Conservation (phyloP, 2,113 vertebrate species). For the Anseranas semipalmata region DNA sequence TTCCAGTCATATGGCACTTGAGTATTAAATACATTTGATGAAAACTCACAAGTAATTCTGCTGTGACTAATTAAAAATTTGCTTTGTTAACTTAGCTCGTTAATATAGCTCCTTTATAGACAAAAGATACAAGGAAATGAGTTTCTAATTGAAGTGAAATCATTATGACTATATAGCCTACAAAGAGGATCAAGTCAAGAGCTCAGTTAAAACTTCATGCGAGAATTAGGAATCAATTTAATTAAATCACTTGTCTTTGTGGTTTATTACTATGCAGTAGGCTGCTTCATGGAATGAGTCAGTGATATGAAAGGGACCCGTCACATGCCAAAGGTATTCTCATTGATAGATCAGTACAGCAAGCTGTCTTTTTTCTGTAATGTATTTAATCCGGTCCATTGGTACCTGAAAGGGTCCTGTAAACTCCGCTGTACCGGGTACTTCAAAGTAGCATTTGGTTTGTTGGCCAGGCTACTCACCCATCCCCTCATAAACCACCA, state of each 20-base stretch:
- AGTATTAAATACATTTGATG: not conserved
- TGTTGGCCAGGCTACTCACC: not conserved
- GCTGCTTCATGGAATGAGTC: not conserved
- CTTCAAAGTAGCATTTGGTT: not conserved
- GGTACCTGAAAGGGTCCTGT: not conserved
- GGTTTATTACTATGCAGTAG: not conserved
- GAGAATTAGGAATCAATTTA: not conserved
- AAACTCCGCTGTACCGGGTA: not conserved
- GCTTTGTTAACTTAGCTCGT: not conserved
- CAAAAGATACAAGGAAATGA: not conserved
- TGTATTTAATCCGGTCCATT: not conserved
- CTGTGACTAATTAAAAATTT: constrained; percentile 23
- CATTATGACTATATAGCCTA: not conserved
- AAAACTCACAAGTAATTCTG: not conserved
- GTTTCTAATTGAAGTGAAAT: constrained; percentile 24
- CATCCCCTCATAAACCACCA: not conserved
- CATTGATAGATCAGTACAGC: not conserved
- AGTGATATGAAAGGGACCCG: not conserved
- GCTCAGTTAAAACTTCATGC: not conserved
- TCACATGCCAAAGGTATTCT: not conserved
- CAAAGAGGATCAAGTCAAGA: not conserved
- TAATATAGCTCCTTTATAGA: not conserved
- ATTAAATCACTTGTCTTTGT: not conserved
- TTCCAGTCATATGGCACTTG: not conserved
- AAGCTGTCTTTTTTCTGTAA: not conserved